Evolutionary conservation across 2,888 invertebrate species (phyloP).

Genomic region (Nemotelus nigrinus): DNA sequence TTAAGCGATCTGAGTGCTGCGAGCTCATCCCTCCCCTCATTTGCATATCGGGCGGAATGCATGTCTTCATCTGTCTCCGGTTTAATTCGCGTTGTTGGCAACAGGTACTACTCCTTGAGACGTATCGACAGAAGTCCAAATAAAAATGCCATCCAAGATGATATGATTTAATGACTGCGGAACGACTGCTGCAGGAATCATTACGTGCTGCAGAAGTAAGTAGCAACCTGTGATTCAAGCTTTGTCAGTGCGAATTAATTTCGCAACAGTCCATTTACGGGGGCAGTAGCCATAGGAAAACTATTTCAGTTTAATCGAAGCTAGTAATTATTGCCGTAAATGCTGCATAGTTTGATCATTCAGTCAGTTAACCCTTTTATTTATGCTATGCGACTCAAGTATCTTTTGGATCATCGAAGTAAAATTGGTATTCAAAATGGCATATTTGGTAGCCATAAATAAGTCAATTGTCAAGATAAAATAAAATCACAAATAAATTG

Average conservation of each 20-base stretch:
- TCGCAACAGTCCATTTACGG: slow-evolving; percentile 11
- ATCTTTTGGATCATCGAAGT: no score
- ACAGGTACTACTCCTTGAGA: background rate
- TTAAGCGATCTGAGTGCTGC: background rate
- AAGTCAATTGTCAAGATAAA: no score
- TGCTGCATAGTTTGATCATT: no score
- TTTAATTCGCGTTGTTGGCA: slow-evolving; percentile 14
- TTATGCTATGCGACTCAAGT: no score
- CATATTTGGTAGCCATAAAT: no score
- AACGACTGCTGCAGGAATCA: slow-evolving; percentile 1
- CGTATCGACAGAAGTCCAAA: background rate
- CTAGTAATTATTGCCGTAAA: no score
- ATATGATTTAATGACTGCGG: slow-evolving; percentile 27
- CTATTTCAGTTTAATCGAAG: no score
- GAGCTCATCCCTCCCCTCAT: slow-evolving; percentile 16
- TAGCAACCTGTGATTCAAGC: background rate
- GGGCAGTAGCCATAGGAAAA: background rate
- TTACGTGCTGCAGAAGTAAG: slow-evolving; percentile 12
- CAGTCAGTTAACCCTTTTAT: no score
- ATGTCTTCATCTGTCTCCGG: slow-evolving; percentile 35
- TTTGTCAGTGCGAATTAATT: slow-evolving; percentile 17
- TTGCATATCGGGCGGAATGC: slow-evolving; percentile 35
- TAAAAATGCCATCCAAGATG: slow-evolving; percentile 1
- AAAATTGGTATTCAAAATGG: no score
- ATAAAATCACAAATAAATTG: no score